Conservation (phyloP, 2,113 vertebrate species). For the Danio rerio region DNA sequence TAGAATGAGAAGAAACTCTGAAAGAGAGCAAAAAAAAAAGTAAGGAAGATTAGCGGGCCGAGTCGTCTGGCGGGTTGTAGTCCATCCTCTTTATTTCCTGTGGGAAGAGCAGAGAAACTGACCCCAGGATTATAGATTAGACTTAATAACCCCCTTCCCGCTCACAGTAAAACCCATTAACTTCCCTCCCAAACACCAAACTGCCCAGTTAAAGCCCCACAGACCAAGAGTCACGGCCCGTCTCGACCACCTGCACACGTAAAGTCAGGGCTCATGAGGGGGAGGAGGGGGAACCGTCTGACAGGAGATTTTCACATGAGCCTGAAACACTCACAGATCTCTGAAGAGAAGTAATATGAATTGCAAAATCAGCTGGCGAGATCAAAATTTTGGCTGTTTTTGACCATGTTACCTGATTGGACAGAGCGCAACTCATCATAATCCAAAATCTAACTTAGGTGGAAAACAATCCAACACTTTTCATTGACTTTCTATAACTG, state of each 20-base stretch:
- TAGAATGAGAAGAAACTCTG: constrained; percentile 57
- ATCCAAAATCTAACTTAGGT: no score
- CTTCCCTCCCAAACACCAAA: constrained; percentile 15
- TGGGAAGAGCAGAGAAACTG: constrained; percentile 56
- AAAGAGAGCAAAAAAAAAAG: constrained; percentile 12
- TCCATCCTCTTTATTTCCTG: constrained; percentile 53
- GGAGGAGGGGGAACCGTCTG: constrained; percentile 43
- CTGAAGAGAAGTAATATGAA: no score
- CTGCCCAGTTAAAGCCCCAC: constrained; percentile 25
- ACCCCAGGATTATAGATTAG: constrained; percentile 37
- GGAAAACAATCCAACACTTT: no score
- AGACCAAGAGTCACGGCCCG: constrained; percentile 12
- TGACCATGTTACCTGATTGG: no score
- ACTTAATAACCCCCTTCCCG: constrained; percentile 37
- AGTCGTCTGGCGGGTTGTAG: background rate
- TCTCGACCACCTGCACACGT: constrained; percentile 38
- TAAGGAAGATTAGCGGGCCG: constrained; percentile 40
- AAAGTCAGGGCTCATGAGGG: constrained; percentile 47
- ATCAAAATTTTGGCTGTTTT: no score
- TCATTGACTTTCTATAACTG: no score
- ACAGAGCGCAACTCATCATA: no score
- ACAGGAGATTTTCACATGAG: constrained; percentile 61
- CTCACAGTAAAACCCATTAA: constrained; percentile 36
- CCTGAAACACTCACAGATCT: background rate
- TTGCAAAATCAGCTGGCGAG: no score